Conservation (phyloP, 2,888 invertebrate genomes). For the Drosophila anomalata region DNA sequence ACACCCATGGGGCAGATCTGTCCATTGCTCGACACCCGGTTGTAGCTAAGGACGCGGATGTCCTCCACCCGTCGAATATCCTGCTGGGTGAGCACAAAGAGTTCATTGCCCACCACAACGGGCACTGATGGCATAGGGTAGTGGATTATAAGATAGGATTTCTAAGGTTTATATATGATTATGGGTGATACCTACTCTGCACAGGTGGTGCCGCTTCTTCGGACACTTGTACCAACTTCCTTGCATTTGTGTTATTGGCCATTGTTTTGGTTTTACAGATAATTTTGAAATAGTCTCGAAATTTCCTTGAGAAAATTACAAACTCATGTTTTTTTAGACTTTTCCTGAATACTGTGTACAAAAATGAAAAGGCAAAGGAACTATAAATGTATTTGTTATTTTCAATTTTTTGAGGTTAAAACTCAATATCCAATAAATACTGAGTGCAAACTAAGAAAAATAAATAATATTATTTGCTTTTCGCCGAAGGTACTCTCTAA, state of each 20-base stretch:
- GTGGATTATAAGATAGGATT: neutral
- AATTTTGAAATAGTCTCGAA: conserved; percentile 18
- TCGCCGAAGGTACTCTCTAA: no score
- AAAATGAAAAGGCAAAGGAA: conserved; percentile 1
- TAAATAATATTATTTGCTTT: no score
- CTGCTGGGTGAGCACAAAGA: conserved; percentile 77
- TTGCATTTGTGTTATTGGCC: conserved; percentile 27
- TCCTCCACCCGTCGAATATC: conserved; percentile 80
- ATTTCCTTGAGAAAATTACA: neutral
- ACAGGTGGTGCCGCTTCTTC: conserved; percentile 72
- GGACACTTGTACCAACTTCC: conserved; percentile 64
- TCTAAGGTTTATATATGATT: no score
- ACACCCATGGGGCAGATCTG: neutral
- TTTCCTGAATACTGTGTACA: neutral
- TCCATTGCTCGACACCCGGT: conserved; percentile 59
- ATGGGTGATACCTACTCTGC: conserved; percentile 57
- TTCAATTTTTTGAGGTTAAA: no score
- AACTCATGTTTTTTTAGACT: neutral
- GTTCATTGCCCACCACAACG: conserved; percentile 73
- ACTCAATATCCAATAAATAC: no score
- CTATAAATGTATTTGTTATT: no score
- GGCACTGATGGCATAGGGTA: conserved; percentile 62
- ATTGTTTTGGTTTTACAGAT: conserved; percentile 11
- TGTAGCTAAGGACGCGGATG: conserved; percentile 64
- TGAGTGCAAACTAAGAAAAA: no score